Conservation (phyloP, 2,797 vertebrate species). For the Hypotaenidia philippensis region DNA sequence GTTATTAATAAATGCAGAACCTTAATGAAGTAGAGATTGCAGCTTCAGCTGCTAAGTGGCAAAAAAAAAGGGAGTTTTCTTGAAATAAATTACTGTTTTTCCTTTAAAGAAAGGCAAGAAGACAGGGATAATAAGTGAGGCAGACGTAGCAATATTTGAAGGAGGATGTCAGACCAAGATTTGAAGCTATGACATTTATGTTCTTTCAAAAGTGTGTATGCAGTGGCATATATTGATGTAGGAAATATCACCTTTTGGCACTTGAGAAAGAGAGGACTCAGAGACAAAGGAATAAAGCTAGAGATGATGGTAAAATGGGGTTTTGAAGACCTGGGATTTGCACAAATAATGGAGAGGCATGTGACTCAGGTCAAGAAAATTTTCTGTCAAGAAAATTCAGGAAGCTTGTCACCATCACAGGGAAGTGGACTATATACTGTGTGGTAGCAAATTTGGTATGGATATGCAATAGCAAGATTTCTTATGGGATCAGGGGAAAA, state of each 20-base stretch:
- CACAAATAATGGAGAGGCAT: not conserved
- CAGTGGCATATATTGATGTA: not conserved
- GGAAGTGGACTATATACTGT: rapidly evolving
- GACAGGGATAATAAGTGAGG: not conserved
- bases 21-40: not conserved
- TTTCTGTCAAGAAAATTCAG: not conserved
- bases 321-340: not conserved
- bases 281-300: not conserved
- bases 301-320: not conserved
- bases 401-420: not conserved
- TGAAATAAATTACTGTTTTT: not conserved
- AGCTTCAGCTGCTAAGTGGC: not conserved
- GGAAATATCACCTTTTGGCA: not conserved
- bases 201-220: not conserved
- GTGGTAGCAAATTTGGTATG: not conserved
- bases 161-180: not conserved
- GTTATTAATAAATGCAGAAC: not conserved
- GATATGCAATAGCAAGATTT: not conserved
- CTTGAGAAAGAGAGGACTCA: not conserved
- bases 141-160: not conserved
- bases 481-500: not conserved
- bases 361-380: not conserved
- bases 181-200: not conserved
- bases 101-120: not conserved
- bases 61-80: not conserved